Evolutionary conservation across 1,140 invertebrate genomes (phyloP).

Genomic region (Bradysia coprophila): DNA sequence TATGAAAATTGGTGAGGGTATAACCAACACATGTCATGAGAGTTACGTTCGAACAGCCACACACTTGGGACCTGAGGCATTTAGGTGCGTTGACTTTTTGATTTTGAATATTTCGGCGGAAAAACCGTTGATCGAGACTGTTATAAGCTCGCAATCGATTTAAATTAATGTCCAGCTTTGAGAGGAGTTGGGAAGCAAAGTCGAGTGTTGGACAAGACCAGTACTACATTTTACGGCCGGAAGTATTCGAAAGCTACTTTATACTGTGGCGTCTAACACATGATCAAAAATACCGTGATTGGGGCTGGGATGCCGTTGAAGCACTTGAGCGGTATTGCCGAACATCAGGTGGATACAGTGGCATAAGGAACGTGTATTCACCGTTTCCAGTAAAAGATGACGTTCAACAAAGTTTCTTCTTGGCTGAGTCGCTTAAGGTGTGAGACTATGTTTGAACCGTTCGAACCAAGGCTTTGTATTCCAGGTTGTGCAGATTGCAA

Average conservation of each 20-base stretch:
- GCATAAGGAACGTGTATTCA: slow-evolving; percentile 86
- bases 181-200: slow-evolving; percentile 71
- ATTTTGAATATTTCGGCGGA: too few species aligned
- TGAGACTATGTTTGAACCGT: neutral
- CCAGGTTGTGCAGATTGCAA: too few species aligned
- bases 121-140: too few species aligned
- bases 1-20: slow-evolving; percentile 72
- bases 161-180: slow-evolving; percentile 40
- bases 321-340: slow-evolving; percentile 88
- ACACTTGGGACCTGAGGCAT: slow-evolving; percentile 82
- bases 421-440: slow-evolving; percentile 96
- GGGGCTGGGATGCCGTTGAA: slow-evolving; percentile 93
- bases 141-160: neutral
- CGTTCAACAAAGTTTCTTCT: slow-evolving; percentile 96
- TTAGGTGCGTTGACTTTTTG: slow-evolving; percentile 34
- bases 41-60: slow-evolving; percentile 78
- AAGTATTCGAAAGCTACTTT: slow-evolving; percentile 96
- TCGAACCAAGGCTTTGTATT: neutral
- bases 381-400: slow-evolving; percentile 77
- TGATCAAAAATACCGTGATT: slow-evolving; percentile 90
- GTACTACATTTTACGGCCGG: slow-evolving; percentile 91
- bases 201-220: slow-evolving; percentile 82
- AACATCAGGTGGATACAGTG: slow-evolving; percentile 81
- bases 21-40: slow-evolving; percentile 95
- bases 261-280: slow-evolving; percentile 92